phyloP scores from a whole-genome alignment of 2,797 vertebrate species.

The Telmatherina bonti region DNA sequence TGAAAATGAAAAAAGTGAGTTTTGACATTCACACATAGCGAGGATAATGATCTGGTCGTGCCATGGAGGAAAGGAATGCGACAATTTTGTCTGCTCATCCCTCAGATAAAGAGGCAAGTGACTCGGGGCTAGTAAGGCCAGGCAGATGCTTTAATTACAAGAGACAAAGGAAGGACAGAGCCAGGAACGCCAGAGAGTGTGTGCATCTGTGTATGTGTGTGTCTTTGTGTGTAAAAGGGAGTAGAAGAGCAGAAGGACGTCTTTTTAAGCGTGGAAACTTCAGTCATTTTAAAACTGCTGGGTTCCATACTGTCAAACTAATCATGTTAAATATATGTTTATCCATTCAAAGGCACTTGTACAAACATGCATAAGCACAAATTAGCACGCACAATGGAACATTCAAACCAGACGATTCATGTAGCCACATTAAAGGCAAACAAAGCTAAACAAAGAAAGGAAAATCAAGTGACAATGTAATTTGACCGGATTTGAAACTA shows the following conservation, averaged over 20 bases:
- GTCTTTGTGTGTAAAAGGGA: slow-evolving; percentile 35
- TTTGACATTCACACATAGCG: slow-evolving; percentile 32
- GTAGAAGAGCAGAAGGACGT: slow-evolving; percentile 7
- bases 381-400: neutral
- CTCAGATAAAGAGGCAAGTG: slow-evolving; percentile 59
- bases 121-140: slow-evolving; percentile 61
- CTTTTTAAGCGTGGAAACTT: slow-evolving; percentile 18
- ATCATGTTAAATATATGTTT: slow-evolving; percentile 30
- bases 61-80: slow-evolving; percentile 67
- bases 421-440: slow-evolving; percentile 15
- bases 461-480: slow-evolving; percentile 53
- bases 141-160: slow-evolving; percentile 73
- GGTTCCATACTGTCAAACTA: slow-evolving; percentile 38
- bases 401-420: neutral
- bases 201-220: slow-evolving; percentile 6
- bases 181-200: slow-evolving; percentile 5
- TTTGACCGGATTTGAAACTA: slow-evolving; percentile 53
- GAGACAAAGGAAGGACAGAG: slow-evolving; percentile 63
- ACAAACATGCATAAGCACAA: neutral
- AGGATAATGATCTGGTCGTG: slow-evolving; percentile 50
- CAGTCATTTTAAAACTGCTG: slow-evolving; percentile 4
- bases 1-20: slow-evolving; percentile 33
- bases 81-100: slow-evolving; percentile 62
- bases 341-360: slow-evolving; percentile 18
- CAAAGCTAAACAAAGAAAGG: slow-evolving; percentile 27